Evolutionary conservation across 2,113 vertebrate species (phyloP).

Genomic region (Thamnophis sirtalis): DNA sequence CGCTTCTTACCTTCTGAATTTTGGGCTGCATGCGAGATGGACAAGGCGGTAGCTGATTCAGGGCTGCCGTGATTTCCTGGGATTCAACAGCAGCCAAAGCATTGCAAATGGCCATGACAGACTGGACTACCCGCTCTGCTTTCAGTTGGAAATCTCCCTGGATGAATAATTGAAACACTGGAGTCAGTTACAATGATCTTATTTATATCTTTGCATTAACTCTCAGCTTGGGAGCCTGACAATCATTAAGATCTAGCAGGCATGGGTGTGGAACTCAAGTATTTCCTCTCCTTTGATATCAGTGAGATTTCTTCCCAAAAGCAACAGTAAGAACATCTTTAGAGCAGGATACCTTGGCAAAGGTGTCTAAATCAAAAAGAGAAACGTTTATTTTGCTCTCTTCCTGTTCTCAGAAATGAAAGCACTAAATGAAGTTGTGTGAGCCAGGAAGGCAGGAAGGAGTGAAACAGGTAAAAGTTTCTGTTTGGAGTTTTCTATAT

Average conservation of each 20-base stretch:
- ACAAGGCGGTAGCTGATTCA: conserved; percentile 91
- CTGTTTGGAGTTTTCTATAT: background rate
- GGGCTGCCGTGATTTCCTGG: conserved; percentile 85
- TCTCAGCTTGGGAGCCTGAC: background rate
- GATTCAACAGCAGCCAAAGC: conserved; percentile 88
- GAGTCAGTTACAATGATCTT: background rate
- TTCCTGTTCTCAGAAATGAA: background rate
- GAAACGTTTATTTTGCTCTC: background rate
- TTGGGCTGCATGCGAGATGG: conserved; percentile 91
- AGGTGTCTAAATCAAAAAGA: background rate
- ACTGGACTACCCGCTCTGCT: conserved; percentile 90
- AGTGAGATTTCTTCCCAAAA: background rate
- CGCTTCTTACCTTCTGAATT: conserved; percentile 81
- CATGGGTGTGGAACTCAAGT: background rate
- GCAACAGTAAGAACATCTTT: background rate
- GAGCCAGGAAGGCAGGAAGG: background rate
- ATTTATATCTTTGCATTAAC: background rate
- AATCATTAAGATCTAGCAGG: background rate
- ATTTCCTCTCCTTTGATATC: background rate
- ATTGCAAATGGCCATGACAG: conserved; percentile 90
- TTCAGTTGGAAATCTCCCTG: conserved; percentile 81
- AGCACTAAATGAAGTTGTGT: background rate
- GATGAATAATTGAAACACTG: background rate
- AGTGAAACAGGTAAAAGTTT: background rate
- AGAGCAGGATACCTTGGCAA: background rate